These are phyloP conservation scores for Sycophila texana DNA, from an alignment of 2,888 invertebrate species.

Conservation along the genomic window DNA sequence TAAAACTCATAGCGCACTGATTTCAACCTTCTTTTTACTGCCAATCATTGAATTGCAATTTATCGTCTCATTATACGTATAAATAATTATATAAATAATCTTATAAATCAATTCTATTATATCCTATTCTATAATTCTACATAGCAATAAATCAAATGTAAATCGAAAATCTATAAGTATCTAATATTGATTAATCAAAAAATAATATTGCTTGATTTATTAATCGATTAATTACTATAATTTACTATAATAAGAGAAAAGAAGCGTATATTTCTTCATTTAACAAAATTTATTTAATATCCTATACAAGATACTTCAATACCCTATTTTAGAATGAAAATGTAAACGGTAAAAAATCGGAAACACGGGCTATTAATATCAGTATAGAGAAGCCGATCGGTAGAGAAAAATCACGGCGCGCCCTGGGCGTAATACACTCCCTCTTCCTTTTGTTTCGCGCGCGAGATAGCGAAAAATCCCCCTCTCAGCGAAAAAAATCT, in stretches of 20 bases:
- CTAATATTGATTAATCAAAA: not conserved
- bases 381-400: not conserved
- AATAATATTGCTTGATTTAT: no score
- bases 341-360: not conserved
- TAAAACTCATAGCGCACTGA: not conserved
- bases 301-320: no score
- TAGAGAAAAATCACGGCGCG: slow-evolving; percentile 3
- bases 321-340: not conserved
- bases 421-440: slow-evolving; percentile 4
- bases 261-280: no score
- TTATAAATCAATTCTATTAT: not conserved
- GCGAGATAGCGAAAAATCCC: slow-evolving; percentile 20
- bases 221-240: no score
- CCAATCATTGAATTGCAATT: not conserved
- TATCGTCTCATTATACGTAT: not conserved
- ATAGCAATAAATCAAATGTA: no score
- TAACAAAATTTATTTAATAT: no score
- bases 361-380: slow-evolving; percentile 5
- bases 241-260: no score
- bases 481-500: slow-evolving; percentile 47
- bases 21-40: not conserved
- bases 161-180: not conserved
- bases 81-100: no score
- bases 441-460: slow-evolving; percentile 21
- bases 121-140: no score